Evolutionary conservation across 1,140 invertebrate genomes (phyloP), one percentile per base, ranked within the genome.

Genomic region (Triops longicaudatus): DNA sequence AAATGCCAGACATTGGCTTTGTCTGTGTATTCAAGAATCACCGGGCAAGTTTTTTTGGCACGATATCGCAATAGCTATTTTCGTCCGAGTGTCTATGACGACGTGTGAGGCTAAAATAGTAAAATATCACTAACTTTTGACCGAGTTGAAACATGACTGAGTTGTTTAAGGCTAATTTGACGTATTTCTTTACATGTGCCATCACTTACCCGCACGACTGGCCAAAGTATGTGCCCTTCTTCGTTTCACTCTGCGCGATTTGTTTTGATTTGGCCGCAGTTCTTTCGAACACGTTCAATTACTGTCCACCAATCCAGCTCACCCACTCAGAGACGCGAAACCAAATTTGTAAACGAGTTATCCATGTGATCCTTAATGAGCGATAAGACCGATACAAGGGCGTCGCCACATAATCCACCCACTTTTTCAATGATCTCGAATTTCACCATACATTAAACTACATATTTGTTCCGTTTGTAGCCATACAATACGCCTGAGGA

Each of bases 51-150:
- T 1, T 63, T 63, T 63, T 63, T 63, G 50, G 50, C 50, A 63
- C 17, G 50, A 63, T 63, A n/a, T 63, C 50, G 50, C 50, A 63
- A 63, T 22, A 22, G 50, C 50, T 63, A 63, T 63, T 63, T 63
- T 22, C 17, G 50, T n/a, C 10, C 14, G 10, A 14, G 5, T 22
- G n/a, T 0, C 14, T 63, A 63, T 14, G 7, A 6, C 50, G 50
- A 17, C 50, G 14, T 17, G 50, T 14, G 14, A 22, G 10, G 50
- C n/a, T 5, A 63, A 63, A 14, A 17, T 14, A 17, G 14, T 1
- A 10, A 5, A 63, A 63, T 63, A 10, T 10, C 50, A 7, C 2
- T 7, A 7, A 37, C 31, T 37, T 37, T 37, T 37, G 50, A 63
- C 6, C 14, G 50, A n/a, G n/a, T n/a, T n/a, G 22, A 63, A 10